Evolutionary conservation across 2,888 invertebrate genomes (phyloP).

Genomic region (Deladenus siricidicola): DNA sequence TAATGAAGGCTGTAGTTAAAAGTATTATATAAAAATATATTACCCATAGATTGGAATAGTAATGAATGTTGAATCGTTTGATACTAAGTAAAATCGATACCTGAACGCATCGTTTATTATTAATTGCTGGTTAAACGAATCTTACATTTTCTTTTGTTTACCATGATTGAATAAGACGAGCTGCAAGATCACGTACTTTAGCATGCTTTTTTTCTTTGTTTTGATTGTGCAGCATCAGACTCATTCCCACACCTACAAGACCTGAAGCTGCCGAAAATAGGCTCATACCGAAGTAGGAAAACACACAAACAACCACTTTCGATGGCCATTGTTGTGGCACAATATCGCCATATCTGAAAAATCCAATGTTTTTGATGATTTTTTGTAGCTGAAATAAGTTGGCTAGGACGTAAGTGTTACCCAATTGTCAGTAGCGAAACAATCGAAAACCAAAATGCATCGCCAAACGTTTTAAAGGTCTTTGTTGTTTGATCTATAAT

Average conservation of each 20-base stretch:
- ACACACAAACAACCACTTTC: slow-evolving; percentile 40
- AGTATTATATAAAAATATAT: neutral
- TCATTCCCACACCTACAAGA: slow-evolving; percentile 45
- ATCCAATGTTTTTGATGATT: no score
- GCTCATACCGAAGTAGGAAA: slow-evolving; percentile 37
- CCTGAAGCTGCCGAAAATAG: slow-evolving; percentile 41
- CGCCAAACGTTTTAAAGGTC: slow-evolving; percentile 29
- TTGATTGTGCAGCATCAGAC: slow-evolving; percentile 44
- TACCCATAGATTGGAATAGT: slow-evolving; percentile 8
- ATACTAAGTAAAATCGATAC: slow-evolving; percentile 22
- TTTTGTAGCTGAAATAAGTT: neutral
- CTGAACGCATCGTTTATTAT: slow-evolving; percentile 3
- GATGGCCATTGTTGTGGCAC: slow-evolving; percentile 36
- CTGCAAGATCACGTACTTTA: slow-evolving; percentile 36
- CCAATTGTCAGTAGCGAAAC: slow-evolving; percentile 39
- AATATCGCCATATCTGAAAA: slow-evolving; percentile 39
- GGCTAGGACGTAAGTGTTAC: slow-evolving; percentile 4
- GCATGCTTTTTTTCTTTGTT: slow-evolving; percentile 34
- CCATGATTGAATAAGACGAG: slow-evolving; percentile 43
- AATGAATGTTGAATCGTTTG: slow-evolving; percentile 11
- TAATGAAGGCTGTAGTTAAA: neutral
- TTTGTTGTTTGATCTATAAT: neutral
- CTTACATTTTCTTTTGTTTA: slow-evolving; percentile 11
- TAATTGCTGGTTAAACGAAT: neutral
- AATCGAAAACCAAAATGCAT: slow-evolving; percentile 46